phyloP scores from a whole-genome alignment of 2,113 vertebrate genomes.

The Empidonax alnorum region DNA sequence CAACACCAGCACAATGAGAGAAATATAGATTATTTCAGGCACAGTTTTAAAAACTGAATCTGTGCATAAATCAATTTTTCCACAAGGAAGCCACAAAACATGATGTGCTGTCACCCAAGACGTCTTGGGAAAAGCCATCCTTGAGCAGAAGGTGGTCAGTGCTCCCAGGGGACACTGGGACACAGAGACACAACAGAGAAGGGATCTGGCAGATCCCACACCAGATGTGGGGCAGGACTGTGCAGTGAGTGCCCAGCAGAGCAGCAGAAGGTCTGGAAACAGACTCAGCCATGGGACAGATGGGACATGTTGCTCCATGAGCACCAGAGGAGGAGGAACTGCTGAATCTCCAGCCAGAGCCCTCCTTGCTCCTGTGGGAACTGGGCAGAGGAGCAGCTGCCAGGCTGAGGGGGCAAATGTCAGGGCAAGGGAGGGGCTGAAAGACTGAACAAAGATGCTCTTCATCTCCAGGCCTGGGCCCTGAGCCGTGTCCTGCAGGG shows the following conservation, averaged over 20 bases:
- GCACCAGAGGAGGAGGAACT: neutral
- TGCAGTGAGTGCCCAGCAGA: neutral
- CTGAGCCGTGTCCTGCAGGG: neutral
- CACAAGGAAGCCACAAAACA: neutral
- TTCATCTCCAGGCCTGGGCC: neutral
- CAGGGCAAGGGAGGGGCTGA: neutral
- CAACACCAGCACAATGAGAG: fast-evolving
- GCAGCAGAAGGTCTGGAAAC: neutral
- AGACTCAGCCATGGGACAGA: neutral
- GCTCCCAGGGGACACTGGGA: neutral
- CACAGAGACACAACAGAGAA: neutral
- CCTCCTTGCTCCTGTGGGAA: neutral
- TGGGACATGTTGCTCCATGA: neutral
- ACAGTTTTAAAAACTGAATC: neutral
- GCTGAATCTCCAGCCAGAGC: neutral
- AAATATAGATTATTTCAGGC: neutral
- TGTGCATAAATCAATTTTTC: neutral
- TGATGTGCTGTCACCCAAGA: neutral
- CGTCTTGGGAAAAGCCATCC: neutral
- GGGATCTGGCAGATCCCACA: neutral
- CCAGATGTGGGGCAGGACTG: neutral
- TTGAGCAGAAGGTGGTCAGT: neutral
- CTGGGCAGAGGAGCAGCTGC: neutral
- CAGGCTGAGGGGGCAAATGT: neutral
- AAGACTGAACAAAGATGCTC: neutral